These are phyloP conservation scores for Cercopithecus diana DNA, from an alignment of 2,797 vertebrate genomes.

Conservation along the genomic window DNA sequence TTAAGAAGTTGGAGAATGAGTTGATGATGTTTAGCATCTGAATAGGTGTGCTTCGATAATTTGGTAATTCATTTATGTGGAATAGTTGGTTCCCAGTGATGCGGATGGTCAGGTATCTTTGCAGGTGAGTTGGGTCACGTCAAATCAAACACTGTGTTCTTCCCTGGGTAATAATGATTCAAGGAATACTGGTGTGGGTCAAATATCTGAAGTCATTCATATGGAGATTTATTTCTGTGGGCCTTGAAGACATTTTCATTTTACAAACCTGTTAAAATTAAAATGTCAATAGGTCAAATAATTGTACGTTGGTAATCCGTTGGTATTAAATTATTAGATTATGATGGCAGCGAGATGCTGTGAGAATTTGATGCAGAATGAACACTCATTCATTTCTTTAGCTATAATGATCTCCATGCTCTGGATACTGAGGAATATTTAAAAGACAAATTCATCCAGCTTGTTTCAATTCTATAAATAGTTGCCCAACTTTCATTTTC, in stretches of 20 bases:
- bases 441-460: background rate
- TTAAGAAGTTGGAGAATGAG: background rate
- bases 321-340: background rate
- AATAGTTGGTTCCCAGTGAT: background rate
- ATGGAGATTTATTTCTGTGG: conserved; percentile 12
- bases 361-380: background rate
- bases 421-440: background rate
- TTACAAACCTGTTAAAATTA: conserved; percentile 40
- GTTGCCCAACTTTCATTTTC: background rate
- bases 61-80: conserved; percentile 11
- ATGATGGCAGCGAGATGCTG: background rate
- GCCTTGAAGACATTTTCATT: conserved; percentile 8
- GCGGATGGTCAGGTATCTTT: background rate
- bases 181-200: background rate
- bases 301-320: background rate
- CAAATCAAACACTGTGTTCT: background rate
- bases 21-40: background rate
- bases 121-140: conserved; percentile 7
- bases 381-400: background rate
- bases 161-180: background rate
- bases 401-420: background rate
- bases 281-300: conserved; percentile 31
- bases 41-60: background rate
- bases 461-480: background rate
- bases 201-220: conserved; percentile 29